Conservation (phyloP, 2,797 vertebrate genomes). For the Pelodytes ibericus region DNA sequence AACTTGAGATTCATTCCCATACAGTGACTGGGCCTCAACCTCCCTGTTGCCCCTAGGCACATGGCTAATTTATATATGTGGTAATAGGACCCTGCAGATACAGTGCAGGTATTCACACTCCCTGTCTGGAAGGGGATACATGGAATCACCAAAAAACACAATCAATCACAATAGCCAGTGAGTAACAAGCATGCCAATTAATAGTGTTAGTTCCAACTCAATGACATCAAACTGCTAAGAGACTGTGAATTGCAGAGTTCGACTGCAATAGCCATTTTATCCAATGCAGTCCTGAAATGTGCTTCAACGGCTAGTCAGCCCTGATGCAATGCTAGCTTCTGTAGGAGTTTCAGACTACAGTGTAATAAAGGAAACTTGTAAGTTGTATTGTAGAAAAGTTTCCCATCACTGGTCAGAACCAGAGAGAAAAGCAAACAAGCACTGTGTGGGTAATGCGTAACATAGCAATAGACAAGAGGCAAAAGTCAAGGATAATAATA, state of each 20-base stretch:
- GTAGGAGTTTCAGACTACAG: no score
- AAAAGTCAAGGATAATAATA: constrained; percentile 28
- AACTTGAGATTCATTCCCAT: no score
- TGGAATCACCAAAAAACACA: not conserved
- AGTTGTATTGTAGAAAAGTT: no score
- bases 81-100: not conserved
- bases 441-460: not conserved
- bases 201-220: not conserved
- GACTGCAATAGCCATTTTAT: no score
- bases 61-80: not conserved
- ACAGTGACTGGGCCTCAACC: no score
- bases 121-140: not conserved
- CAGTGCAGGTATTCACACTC: not conserved
- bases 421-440: not conserved
- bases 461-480: not conserved
- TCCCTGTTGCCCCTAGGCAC: not conserved
- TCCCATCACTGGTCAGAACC: not conserved
- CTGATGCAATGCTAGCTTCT: no score
- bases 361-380: no score
- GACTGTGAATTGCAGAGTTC: no score
- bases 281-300: no score
- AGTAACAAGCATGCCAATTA: not conserved
- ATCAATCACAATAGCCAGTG: not conserved
- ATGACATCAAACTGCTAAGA: no score
- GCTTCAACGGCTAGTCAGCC: no score